phyloP scores from a whole-genome alignment of 2,888 invertebrate genomes.

The Aquatica leii region DNA sequence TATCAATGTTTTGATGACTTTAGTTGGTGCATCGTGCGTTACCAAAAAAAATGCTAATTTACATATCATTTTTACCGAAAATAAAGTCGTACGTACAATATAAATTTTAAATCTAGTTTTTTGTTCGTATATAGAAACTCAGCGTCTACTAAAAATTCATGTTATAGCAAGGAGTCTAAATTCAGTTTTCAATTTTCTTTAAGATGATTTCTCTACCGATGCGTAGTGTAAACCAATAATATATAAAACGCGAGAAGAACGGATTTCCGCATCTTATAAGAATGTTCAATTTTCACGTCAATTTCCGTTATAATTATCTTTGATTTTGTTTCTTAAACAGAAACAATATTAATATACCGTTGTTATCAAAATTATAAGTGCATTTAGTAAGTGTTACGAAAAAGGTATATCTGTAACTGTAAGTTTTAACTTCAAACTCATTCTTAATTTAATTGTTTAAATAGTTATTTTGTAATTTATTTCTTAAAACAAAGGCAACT shows the following conservation, averaged over 20 bases:
- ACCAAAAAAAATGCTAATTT: no score
- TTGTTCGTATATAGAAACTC: not conserved
- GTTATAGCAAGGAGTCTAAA: conserved; percentile 16
- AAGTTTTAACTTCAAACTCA: no score
- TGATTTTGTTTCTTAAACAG: not conserved
- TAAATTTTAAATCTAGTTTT: conserved; percentile 7
- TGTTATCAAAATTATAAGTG: no score
- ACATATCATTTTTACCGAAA: not conserved
- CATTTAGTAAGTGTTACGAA: no score
- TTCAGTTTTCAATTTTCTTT: conserved; percentile 28
- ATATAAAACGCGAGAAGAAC: conserved; percentile 17
- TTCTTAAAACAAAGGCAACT: no score
- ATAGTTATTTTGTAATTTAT: no score
- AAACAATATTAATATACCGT: not conserved
- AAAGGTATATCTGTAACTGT: no score
- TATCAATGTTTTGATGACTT: no score
- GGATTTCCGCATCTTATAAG: conserved; percentile 20
- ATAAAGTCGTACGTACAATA: not conserved
- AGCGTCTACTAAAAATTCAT: conserved; percentile 6
- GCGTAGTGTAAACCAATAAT: conserved; percentile 22
- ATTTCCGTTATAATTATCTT: conserved; percentile 7
- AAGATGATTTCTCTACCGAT: conserved; percentile 20
- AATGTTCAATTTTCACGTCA: conserved; percentile 24
- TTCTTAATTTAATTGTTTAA: no score
- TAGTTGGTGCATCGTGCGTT: no score